Conservation (phyloP, 2,113 vertebrate genomes). For the Phalacrocorax carbo region DNA sequence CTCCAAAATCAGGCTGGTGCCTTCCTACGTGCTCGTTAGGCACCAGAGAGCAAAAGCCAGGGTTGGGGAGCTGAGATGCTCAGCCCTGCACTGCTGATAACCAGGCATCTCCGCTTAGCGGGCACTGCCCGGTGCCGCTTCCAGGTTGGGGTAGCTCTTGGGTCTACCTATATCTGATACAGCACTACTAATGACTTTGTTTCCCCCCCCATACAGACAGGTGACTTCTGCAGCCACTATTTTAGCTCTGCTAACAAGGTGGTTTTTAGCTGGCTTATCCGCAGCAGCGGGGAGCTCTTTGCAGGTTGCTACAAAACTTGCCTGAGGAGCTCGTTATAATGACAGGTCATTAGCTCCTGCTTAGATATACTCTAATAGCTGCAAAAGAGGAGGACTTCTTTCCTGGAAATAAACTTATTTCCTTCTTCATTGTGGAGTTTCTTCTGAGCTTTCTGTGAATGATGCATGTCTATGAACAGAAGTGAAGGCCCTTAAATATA, state of each 20-base stretch:
- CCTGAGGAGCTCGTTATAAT: neutral
- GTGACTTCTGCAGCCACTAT: neutral
- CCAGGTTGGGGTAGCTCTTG: neutral
- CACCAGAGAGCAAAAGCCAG: neutral
- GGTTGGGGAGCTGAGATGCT: neutral
- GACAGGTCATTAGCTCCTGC: neutral
- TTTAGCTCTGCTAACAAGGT: neutral
- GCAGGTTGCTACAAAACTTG: neutral
- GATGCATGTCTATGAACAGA: neutral
- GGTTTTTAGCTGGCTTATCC: neutral
- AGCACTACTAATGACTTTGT: neutral
- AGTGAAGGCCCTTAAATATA: neutral
- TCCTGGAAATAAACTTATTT: neutral
- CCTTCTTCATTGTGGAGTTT: neutral
- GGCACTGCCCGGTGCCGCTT: neutral
- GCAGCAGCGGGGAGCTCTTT: neutral
- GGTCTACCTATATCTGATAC: neutral
- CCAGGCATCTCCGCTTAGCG: neutral
- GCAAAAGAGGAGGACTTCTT: neutral
- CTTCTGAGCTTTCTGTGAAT: neutral
- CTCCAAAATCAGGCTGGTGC: neutral
- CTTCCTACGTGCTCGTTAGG: rapidly evolving
- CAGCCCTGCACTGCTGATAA: neutral
- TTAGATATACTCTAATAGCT: neutral
- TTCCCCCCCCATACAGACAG: rapidly evolving